These are phyloP conservation scores for Plectus sambesii DNA, from an alignment of 1,140 invertebrate genomes.

Conservation along the genomic window DNA sequence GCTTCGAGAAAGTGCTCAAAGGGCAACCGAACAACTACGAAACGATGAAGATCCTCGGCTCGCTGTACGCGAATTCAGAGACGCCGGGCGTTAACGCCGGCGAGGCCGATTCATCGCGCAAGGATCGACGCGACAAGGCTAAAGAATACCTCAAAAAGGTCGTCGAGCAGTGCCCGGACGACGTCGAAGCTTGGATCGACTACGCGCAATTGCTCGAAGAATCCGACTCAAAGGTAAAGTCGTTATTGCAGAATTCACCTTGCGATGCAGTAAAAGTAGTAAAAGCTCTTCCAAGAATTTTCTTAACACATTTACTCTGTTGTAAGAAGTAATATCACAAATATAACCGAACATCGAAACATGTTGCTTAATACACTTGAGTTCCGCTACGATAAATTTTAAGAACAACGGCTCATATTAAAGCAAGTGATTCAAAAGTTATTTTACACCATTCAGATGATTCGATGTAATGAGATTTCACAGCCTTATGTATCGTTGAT, in stretches of 20 bases:
- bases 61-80: conserved; percentile 78
- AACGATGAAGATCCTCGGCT: conserved; percentile 97
- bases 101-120: conserved; percentile 69
- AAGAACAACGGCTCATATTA: too few relatives aligned
- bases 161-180: conserved; percentile 91
- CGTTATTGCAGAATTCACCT: conserved; percentile 4
- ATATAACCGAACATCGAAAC: too few relatives aligned
- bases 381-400: too few relatives aligned
- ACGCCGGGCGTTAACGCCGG: conserved; percentile 63
- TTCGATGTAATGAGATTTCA: too few relatives aligned
- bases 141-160: conserved; percentile 54
- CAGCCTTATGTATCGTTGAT: too few relatives aligned
- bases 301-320: too few relatives aligned
- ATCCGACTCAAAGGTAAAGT: conserved; percentile 64
- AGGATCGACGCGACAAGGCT: conserved; percentile 68
- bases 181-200: conserved; percentile 98
- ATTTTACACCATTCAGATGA: too few relatives aligned
- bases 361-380: too few relatives aligned
- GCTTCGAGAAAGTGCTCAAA: conserved; percentile 97
- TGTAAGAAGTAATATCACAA: too few relatives aligned
- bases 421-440: too few relatives aligned
- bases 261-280: conserved; percentile 14
- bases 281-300: too few relatives aligned
- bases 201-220: conserved; percentile 94
- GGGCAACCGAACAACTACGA: conserved; percentile 94